These are phyloP conservation scores for Oreochromis mossambicus DNA, from an alignment of 2,797 vertebrate species.

Conservation along the genomic window DNA sequence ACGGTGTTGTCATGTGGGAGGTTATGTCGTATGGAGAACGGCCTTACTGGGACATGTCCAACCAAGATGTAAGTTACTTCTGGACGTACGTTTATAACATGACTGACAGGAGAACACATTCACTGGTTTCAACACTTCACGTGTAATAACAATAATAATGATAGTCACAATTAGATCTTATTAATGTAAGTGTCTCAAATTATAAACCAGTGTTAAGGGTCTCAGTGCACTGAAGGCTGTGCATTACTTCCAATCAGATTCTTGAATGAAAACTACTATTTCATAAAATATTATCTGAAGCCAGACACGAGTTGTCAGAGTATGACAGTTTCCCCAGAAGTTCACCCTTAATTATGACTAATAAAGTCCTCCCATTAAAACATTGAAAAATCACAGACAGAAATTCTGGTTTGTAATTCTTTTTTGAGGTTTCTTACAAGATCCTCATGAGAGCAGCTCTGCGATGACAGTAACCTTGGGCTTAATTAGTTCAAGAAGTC, in stretches of 20 bases:
- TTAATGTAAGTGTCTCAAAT: background rate
- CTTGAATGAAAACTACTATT: background rate
- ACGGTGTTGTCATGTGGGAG: slow-evolving; percentile 99
- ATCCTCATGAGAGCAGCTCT: background rate
- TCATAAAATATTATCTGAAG: background rate
- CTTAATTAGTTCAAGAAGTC: slow-evolving; percentile 57
- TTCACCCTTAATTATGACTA: background rate
- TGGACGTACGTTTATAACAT: background rate
- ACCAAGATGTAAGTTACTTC: slow-evolving; percentile 92
- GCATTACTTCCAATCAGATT: background rate
- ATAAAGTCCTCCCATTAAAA: slow-evolving; percentile 26
- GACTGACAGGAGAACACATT: background rate
- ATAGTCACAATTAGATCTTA: background rate
- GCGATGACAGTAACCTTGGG: slow-evolving; percentile 24
- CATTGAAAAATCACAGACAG: background rate
- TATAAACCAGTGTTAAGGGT: background rate
- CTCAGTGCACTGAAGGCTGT: background rate
- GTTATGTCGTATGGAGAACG: slow-evolving; percentile 98
- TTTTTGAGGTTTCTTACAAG: background rate
- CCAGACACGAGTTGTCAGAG: background rate
- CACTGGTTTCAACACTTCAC: background rate
- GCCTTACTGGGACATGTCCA: slow-evolving; percentile 99
- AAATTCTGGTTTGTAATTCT: slow-evolving; percentile 10
- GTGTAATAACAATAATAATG: background rate
- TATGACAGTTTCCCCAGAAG: background rate